These are phyloP conservation scores for Apis dorsata DNA, from an alignment of 1,140 invertebrate species.

Conservation along the genomic window DNA sequence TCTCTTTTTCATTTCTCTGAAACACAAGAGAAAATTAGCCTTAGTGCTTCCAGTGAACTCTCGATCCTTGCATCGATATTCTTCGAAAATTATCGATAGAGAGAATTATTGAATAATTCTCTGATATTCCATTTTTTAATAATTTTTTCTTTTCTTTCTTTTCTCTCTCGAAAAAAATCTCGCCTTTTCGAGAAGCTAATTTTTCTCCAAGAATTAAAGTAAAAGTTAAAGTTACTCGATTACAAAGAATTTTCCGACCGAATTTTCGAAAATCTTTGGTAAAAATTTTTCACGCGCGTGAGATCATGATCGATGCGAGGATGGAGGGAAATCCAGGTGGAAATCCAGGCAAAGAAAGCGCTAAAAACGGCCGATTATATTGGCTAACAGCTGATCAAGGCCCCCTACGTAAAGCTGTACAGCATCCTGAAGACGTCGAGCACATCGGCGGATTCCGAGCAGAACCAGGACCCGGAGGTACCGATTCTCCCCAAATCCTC, in stretches of 20 bases:
- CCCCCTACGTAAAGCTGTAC: conserved; percentile 96
- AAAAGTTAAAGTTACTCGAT: too few species aligned
- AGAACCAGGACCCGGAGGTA: conserved; percentile 81
- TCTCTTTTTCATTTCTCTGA: conserved; percentile 18
- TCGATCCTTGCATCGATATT: conserved; percentile 24
- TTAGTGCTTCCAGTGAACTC: neutral
- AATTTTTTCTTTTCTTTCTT: too few species aligned
- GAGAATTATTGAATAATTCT: neutral
- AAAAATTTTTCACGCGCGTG: too few species aligned
- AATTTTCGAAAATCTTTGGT: too few species aligned
- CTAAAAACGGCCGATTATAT: conserved; percentile 64
- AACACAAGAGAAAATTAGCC: conserved; percentile 2
- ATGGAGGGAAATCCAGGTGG: conserved; percentile 16
- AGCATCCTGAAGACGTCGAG: conserved; percentile 95
- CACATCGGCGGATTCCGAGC: conserved; percentile 89
- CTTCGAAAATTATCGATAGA: neutral
- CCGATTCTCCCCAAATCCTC: conserved; percentile 47
- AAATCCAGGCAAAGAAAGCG: conserved; percentile 28
- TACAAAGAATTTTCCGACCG: too few species aligned
- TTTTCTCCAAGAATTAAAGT: too few species aligned
- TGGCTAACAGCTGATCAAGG: conserved; percentile 92
- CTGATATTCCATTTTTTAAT: too few species aligned
- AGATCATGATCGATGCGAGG: conserved; percentile 46
- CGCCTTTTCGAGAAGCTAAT: too few species aligned
- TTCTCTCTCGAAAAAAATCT: too few species aligned